Evolutionary conservation across 2,113 vertebrate species (phyloP), one percentile per base, ranked within the genome.

Genomic region (Sminthopsis crassicaudata): DNA sequence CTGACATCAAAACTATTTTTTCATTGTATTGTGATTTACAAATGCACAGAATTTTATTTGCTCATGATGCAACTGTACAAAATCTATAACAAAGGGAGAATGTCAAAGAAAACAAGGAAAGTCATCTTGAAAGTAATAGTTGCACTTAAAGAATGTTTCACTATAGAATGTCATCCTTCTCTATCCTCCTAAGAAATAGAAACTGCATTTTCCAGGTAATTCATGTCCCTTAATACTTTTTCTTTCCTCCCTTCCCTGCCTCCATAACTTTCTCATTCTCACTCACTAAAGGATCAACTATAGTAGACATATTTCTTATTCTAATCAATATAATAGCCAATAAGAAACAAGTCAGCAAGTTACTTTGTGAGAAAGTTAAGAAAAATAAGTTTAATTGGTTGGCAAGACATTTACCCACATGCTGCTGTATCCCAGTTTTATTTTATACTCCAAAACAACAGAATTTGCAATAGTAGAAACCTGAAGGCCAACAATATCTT

Each of bases 351-450:
- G 67, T 96, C 24, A 91, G n/a, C 51, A 96, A 92, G 92, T 94
- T 91, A 95, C 46, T 96, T 94, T 46, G 46, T 88, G 23, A 26
- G 52, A 95, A 96, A 93, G 52, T 26, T 96, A 55, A 94, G 91
- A 67, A 97, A 97, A 96, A 94, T 91, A 88, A 91, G 93, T 89
- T 97, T 91, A 98, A 96, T 89, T 97, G 55, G 91, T 95, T 98
- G 98, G 92, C 93, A 96, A 3, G 92, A 50, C 95, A 97, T 96
- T 97, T 95, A 96, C 50, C 42, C 23, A 57, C 42, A 96, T 54
- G 90, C 60, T 97, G 60, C n/a, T 94, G 91, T 26, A 94, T 24
- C 90, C 94, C 89, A 97, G 91, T 4, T 93, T 16, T 46, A 95
- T 95, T 95, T 97, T 93, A 95, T 92, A 95, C 90, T 94, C 25